Evolutionary conservation across 2,888 invertebrate species (phyloP).

Genomic region (Sialis fuliginosa): DNA sequence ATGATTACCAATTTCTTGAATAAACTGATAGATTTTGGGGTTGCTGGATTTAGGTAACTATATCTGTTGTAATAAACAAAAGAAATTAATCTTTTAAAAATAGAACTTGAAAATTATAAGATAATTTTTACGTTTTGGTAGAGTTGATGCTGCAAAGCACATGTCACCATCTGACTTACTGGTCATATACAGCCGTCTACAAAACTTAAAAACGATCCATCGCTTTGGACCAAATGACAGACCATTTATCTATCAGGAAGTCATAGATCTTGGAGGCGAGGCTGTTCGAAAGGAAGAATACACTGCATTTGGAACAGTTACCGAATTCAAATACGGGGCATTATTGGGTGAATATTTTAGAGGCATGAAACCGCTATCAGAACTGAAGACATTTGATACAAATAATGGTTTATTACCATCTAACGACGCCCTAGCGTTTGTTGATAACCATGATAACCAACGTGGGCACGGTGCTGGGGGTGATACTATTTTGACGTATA

Average conservation of each 20-base stretch:
- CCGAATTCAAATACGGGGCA: constrained; percentile 49
- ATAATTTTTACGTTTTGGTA: constrained; percentile 7
- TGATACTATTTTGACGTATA: constrained; percentile 46
- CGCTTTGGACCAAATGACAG: constrained; percentile 42
- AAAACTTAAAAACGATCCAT: constrained; percentile 38
- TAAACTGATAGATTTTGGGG: constrained; percentile 29
- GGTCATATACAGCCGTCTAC: constrained; percentile 30
- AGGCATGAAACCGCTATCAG: constrained; percentile 13
- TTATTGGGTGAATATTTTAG: constrained; percentile 38
- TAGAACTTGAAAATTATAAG: background rate
- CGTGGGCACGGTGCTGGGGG: constrained; percentile 50
- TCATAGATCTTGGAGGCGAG: constrained; percentile 43
- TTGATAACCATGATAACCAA: constrained; percentile 88
- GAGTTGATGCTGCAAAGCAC: constrained; percentile 32
- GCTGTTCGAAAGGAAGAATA: constrained; percentile 27
- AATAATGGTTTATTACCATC: constrained; percentile 31
- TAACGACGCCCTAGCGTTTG: constrained; percentile 46
- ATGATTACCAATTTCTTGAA: constrained; percentile 31
- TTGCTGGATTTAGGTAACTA: constrained; percentile 31
- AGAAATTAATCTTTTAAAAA: too few relatives aligned
- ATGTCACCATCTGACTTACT: constrained; percentile 36
- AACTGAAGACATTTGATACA: background rate
- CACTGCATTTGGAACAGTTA: constrained; percentile 38
- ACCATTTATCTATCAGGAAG: constrained; percentile 58
- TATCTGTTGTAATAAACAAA: too few relatives aligned